These are phyloP conservation scores for Siniperca obscura DNA, from an alignment of 2,797 vertebrate genomes.

Conservation along the genomic window DNA sequence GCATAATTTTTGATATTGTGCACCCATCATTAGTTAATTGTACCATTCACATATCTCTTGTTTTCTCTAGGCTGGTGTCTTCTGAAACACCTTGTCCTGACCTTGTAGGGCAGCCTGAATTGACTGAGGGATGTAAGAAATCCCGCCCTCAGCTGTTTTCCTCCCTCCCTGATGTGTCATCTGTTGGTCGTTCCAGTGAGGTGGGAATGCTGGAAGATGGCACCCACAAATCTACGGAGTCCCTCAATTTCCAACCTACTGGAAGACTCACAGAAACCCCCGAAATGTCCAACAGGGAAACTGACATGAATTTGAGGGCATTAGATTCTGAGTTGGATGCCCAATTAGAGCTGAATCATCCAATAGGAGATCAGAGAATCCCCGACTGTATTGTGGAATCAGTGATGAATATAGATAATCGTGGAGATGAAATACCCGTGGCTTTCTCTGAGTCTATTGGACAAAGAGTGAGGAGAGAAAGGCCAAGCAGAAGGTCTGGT, in stretches of 20 bases:
- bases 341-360: slow-evolving; percentile 28
- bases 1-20: background rate
- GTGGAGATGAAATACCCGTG: slow-evolving; percentile 62
- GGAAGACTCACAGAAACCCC: slow-evolving; percentile 9
- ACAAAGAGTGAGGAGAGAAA: slow-evolving; percentile 80
- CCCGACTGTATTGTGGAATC: slow-evolving; percentile 79
- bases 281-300: slow-evolving; percentile 18
- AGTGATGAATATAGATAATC: slow-evolving; percentile 68
- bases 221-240: slow-evolving; percentile 60
- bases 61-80: slow-evolving; percentile 54
- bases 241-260: slow-evolving; percentile 49
- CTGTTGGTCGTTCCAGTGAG: slow-evolving; percentile 55
- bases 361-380: slow-evolving; percentile 53
- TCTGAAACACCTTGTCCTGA: slow-evolving; percentile 75
- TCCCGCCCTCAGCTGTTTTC: slow-evolving; percentile 69
- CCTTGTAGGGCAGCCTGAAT: slow-evolving; percentile 76
- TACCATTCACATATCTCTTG: slow-evolving; percentile 1
- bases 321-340: slow-evolving; percentile 66
- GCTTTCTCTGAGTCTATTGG: slow-evolving; percentile 82
- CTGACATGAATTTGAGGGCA: slow-evolving; percentile 51
- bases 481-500: slow-evolving; percentile 57
- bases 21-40: background rate
- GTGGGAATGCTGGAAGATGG: slow-evolving; percentile 24
- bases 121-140: slow-evolving; percentile 53
- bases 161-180: slow-evolving; percentile 85